phyloP scores from a whole-genome alignment of 2,113 vertebrate species.

The Apus apus region DNA sequence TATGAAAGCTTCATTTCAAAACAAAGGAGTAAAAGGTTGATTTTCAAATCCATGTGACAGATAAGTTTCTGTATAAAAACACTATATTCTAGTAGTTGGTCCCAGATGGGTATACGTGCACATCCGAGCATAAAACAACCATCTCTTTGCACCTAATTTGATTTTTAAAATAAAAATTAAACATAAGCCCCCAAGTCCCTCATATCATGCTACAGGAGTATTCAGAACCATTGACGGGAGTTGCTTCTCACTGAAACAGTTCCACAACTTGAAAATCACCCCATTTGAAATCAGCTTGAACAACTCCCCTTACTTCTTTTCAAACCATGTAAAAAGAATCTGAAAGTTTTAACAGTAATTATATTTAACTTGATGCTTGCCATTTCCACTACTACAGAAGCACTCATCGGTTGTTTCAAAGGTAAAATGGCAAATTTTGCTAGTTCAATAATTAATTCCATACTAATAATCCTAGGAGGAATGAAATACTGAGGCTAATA shows the following conservation, averaged over 20 bases:
- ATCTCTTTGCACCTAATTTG: not conserved
- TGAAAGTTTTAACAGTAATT: not conserved
- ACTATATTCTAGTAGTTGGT: not conserved
- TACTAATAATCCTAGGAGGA: not conserved
- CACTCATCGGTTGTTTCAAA: not conserved
- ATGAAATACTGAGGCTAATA: not conserved
- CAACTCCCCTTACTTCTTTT: not conserved
- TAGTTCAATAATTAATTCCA: not conserved
- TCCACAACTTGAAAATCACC: not conserved
- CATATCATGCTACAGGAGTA: not conserved
- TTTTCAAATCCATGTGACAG: not conserved
- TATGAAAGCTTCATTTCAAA: not conserved
- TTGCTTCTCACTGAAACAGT: not conserved
- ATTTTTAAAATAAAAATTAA: not conserved
- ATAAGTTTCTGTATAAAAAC: not conserved
- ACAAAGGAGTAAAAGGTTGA: not conserved
- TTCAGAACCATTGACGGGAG: not conserved
- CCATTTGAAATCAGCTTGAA: rapidly evolving
- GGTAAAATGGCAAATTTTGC: rapidly evolving
- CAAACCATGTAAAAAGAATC: not conserved
- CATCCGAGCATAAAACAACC: not conserved
- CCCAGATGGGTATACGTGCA: not conserved
- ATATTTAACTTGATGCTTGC: not conserved
- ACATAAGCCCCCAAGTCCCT: not conserved
- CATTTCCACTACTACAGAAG: not conserved